Evolutionary conservation across 2,113 vertebrate genomes (phyloP), one percentile per base, ranked within the genome.

Genomic region (Hemibates koningsi): DNA sequence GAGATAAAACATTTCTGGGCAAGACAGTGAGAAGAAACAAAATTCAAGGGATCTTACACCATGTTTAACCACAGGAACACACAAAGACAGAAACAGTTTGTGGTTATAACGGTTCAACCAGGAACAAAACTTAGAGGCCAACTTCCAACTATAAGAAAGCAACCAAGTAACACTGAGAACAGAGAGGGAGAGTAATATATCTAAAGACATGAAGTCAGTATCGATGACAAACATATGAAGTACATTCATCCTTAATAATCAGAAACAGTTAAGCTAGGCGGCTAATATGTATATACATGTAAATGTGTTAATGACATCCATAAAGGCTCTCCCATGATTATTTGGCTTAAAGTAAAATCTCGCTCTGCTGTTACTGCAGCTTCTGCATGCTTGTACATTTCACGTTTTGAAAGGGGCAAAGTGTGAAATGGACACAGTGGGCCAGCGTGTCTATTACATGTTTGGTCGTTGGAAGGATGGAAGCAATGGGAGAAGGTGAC

Each of bases 101-200:
- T 66, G 61, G 61, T 66, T 61, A 12, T 5, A 36, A 66, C 17
- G 1, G 59, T 32, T 61, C 57, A 63, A 63, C 59, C 2, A 10
- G 9, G 1, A n/a, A 63, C 0, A 36, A 5, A 63, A 63, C 0
- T 0, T 38, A 36, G 17, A 0, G 32, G 2, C 5, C 32, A 7
- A 66, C 61, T 66, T 12, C 0, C 10, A 63, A 11, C n/a, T 61
- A 17, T 61, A 2, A 61, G 1, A 19, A 61, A 61, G 13, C 29
- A 34, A 61, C 29, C 16, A 61, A 6, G 0, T 34, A 53, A 59
- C 57, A 61, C 57, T 0, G 2, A 63, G 6, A 63, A 4, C 4
- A 27, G 27, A 27, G 27, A 50, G 45, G 16, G 50, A 3, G 17
- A 52, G 50, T 19, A 9, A 19, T 19, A 50, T 19, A 50, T 5